Conservation (phyloP, 37 sponge, comb jelly and placozoan species). For the Bolinopsis microptera region DNA sequence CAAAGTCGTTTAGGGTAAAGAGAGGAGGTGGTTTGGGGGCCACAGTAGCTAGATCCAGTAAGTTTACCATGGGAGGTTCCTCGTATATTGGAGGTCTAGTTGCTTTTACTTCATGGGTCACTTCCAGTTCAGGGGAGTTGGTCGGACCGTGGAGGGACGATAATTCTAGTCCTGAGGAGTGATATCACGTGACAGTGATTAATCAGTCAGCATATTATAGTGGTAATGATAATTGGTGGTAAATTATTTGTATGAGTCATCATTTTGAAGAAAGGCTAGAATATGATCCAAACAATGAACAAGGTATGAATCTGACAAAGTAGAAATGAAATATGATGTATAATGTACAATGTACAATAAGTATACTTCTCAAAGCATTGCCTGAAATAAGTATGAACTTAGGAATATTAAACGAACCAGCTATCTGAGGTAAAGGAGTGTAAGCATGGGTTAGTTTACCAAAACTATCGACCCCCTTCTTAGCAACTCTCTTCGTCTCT, state of each 20-base stretch:
- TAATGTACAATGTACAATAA: background rate
- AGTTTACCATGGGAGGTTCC: slow-evolving; percentile 46
- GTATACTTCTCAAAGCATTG: background rate
- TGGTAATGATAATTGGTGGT: no score
- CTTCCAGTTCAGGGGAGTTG: background rate
- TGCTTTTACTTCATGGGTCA: background rate
- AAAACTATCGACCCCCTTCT: background rate
- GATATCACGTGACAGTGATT: background rate
- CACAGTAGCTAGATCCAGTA: slow-evolving; percentile 36
- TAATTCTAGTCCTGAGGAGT: background rate
- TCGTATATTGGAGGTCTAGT: slow-evolving; percentile 4
- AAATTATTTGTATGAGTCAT: no score
- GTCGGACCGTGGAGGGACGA: slow-evolving; percentile 4
- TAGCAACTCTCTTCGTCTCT: slow-evolving; percentile 3
- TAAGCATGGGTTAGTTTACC: background rate
- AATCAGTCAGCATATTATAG: background rate
- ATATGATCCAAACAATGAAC: no score
- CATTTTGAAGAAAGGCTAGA: background rate
- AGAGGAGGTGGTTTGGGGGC: slow-evolving; percentile 61
- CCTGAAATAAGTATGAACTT: no score
- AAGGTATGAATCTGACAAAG: no score
- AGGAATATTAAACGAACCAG: background rate
- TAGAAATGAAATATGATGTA: no score
- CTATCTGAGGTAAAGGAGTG: background rate
- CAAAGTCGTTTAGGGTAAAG: slow-evolving; percentile 56